Evolutionary conservation across 2,797 vertebrate genomes (phyloP).

Genomic region (Lepus oiostolus): DNA sequence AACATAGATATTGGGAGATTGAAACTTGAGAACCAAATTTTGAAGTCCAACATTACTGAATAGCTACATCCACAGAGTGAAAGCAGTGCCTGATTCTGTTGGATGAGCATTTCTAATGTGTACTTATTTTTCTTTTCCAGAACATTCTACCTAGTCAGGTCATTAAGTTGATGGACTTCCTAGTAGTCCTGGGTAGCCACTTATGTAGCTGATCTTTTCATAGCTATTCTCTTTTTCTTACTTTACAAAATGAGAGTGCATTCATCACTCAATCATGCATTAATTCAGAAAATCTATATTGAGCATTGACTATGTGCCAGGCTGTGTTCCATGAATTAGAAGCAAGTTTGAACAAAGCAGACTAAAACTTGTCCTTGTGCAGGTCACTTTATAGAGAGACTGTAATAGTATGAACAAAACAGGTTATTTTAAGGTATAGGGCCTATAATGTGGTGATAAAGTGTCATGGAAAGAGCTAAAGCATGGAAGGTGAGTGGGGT

Average conservation of each 20-base stretch:
- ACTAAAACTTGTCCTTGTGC: not conserved
- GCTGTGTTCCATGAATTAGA: not conserved
- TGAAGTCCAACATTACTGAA: not conserved
- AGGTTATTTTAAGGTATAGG: no score
- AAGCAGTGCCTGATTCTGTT: not conserved
- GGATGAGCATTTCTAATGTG: not conserved
- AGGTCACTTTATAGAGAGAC: not conserved
- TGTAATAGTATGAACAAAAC: not conserved
- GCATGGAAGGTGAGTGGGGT: not conserved
- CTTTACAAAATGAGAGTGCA: conserved; percentile 8
- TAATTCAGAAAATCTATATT: not conserved
- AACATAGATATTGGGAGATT: not conserved
- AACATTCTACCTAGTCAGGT: not conserved
- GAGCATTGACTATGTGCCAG: not conserved
- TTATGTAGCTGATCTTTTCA: not conserved
- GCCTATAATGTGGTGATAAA: not conserved
- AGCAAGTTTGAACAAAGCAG: not conserved
- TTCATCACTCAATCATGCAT: not conserved
- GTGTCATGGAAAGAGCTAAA: not conserved
- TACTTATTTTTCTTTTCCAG: not conserved
- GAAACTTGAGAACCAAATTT: not conserved
- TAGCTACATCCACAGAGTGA: not conserved
- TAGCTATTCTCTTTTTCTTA: not conserved
- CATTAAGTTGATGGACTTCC: not conserved
- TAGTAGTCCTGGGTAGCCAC: not conserved